These are phyloP conservation scores for Mormyrus proboscirostris DNA, from an alignment of 2,797 vertebrate species.

Conservation along the genomic window DNA sequence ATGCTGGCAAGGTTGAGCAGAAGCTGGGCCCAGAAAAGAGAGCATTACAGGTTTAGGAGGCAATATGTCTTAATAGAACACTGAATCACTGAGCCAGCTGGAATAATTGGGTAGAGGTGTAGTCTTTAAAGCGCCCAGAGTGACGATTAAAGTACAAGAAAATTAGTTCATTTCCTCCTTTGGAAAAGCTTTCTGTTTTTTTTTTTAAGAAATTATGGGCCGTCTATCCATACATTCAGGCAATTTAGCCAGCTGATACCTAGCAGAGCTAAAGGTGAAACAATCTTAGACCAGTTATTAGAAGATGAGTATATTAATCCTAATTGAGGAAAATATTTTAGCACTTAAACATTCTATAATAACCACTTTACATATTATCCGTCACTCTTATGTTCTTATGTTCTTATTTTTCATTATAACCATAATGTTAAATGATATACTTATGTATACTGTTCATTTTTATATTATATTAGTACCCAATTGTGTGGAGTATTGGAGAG, in stretches of 20 bases:
- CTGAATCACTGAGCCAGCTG: background rate
- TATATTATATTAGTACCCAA: background rate
- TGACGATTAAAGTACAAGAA: background rate
- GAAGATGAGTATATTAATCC: background rate
- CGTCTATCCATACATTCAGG: background rate
- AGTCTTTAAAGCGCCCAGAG: background rate
- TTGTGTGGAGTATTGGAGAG: background rate
- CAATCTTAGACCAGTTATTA: background rate
- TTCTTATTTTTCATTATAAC: background rate
- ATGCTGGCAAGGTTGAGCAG: background rate
- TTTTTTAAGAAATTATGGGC: background rate
- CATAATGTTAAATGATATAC: background rate
- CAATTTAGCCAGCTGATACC: background rate
- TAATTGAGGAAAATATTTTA: background rate
- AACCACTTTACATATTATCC: background rate
- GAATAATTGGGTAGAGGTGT: conserved; percentile 7
- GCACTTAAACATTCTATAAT: background rate
- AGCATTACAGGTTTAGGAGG: background rate
- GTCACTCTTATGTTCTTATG: background rate
- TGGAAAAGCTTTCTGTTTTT: background rate
- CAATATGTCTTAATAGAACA: background rate
- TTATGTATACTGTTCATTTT: background rate
- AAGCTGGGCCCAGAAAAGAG: background rate
- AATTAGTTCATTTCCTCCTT: background rate
- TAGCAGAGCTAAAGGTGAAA: background rate